Percentiles rank a stretch among this genome's conserved stretches.
Evolutionary conservation across 2,113 vertebrate species (phyloP).

Genomic region (Hippopotamus amphibius): DNA sequence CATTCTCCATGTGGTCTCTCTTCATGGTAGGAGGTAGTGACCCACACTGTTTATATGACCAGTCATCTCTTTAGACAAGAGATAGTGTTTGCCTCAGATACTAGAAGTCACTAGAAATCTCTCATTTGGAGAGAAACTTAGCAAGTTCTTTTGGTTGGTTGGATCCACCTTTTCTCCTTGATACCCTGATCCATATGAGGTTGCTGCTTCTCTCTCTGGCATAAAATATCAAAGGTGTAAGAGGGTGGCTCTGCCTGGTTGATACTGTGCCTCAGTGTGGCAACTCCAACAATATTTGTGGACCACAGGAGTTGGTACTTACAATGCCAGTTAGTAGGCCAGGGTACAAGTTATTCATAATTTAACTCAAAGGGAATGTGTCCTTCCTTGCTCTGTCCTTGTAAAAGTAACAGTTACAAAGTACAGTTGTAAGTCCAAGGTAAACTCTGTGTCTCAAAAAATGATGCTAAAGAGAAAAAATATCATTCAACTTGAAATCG

Average conservation of each 20-base stretch:
- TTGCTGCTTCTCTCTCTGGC: neutral
- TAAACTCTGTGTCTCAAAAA: slow-evolving; percentile 28
- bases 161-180: neutral
- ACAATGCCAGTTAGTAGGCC: neutral
- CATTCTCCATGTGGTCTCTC: neutral
- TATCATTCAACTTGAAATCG: slow-evolving; percentile 52
- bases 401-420: slow-evolving; percentile 23
- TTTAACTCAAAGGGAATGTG: neutral
- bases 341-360: neutral
- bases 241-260: neutral
- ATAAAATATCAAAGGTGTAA: neutral
- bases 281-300: neutral
- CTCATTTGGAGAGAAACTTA: slow-evolving; percentile 37
- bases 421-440: neutral
- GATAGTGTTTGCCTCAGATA: neutral
- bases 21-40: neutral
- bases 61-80: neutral
- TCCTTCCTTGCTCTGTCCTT: neutral
- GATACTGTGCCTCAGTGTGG: neutral
- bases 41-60: neutral
- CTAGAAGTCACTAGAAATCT: neutral
- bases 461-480: slow-evolving; percentile 60
- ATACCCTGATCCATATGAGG: neutral
- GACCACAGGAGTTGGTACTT: neutral
- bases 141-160: neutral